Evolutionary conservation across 2,113 vertebrate genomes (phyloP).

Genomic region (Nesogale talazaci): DNA sequence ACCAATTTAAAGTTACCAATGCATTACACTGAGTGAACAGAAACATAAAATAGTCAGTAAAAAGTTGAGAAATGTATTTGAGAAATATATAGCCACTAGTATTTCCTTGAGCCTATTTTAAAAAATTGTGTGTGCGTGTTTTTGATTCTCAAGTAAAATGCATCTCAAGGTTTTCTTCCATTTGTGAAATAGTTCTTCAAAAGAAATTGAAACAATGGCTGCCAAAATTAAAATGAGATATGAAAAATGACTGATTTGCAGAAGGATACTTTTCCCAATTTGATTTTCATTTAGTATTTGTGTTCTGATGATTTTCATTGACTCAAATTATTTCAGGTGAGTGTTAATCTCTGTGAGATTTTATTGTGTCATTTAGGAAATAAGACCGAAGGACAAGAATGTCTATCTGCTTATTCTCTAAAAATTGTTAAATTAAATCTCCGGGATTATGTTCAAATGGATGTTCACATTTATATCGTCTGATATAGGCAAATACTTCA

Average conservation of each 20-base stretch:
- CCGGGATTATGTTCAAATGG: no score
- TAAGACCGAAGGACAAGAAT: not conserved
- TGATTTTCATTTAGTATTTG: not conserved
- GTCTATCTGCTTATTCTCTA: not conserved
- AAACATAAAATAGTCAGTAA: not conserved
- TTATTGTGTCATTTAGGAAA: not conserved
- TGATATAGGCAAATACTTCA: no score
- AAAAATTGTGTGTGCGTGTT: not conserved
- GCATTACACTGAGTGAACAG: not conserved
- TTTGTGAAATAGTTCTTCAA: not conserved
- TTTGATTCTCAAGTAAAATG: not conserved
- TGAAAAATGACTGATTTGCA: not conserved
- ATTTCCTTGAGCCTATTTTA: not conserved
- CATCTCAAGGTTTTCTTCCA: not conserved
- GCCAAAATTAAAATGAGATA: slow-evolving; percentile 11
- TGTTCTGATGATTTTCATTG: not conserved
- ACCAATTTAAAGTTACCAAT: not conserved
- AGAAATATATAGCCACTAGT: not conserved
- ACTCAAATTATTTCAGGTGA: not conserved
- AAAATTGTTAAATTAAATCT: not conserved
- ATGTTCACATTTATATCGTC: no score
- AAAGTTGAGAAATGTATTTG: not conserved
- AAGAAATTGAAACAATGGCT: not conserved
- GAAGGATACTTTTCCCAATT: not conserved
- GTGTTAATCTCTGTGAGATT: not conserved